Conservation (phyloP, 1,140 invertebrate species). For the Eueides isabella region DNA sequence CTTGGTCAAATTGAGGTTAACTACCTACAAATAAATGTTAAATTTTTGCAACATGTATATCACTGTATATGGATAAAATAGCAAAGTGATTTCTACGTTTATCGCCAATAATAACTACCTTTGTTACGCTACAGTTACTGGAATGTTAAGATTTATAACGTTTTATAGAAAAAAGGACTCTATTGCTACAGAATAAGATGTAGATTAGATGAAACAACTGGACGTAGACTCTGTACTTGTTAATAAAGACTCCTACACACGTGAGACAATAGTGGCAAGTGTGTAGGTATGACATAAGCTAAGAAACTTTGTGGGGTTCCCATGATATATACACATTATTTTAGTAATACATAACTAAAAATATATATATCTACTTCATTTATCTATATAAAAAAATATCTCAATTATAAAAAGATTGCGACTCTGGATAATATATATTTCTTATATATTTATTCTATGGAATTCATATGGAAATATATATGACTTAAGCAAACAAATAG, state of each 20-base stretch:
- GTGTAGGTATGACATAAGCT: slow-evolving; percentile 44
- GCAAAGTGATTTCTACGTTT: neutral
- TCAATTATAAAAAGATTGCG: too few species aligned
- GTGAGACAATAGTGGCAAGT: slow-evolving; percentile 55
- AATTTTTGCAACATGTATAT: neutral
- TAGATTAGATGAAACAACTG: neutral
- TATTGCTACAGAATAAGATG: slow-evolving; percentile 39
- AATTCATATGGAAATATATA: too few species aligned
- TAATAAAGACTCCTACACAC: slow-evolving; percentile 59
- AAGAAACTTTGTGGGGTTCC: slow-evolving; percentile 40
- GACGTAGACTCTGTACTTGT: slow-evolving; percentile 8
- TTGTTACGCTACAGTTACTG: slow-evolving; percentile 19
- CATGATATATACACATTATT: slow-evolving; percentile 32
- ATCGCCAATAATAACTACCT: slow-evolving; percentile 18
- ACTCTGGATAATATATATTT: too few species aligned
- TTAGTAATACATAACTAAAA: neutral
- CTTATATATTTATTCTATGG: too few species aligned
- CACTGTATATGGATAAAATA: neutral
- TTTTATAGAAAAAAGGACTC: slow-evolving; percentile 21
- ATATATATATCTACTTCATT: neutral
- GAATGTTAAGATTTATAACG: neutral
- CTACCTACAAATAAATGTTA: neutral
- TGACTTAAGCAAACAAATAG: too few species aligned
- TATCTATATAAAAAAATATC: too few species aligned
- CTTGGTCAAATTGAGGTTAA: too few species aligned